Percentiles rank a stretch among this genome's conserved stretches.
These are phyloP conservation scores for Nephrotoma guestfalica DNA, from an alignment of 2,888 invertebrate species.

Conservation along the genomic window DNA sequence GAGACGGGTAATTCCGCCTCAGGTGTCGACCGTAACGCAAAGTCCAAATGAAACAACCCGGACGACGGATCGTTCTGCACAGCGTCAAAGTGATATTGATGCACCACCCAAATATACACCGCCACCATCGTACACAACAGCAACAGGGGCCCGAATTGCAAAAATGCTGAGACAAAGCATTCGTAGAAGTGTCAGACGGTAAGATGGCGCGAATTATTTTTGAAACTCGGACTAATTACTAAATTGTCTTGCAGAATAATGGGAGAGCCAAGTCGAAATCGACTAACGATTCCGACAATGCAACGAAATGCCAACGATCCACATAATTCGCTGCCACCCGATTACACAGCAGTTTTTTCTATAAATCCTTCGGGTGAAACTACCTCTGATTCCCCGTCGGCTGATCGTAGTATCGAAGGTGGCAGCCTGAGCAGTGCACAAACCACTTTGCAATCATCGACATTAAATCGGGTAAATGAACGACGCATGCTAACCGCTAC, in stretches of 20 bases:
- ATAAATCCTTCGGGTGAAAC: background rate
- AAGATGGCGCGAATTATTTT: slow-evolving; percentile 10
- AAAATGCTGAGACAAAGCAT: slow-evolving; percentile 62
- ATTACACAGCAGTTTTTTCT: background rate
- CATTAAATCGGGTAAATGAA: slow-evolving; percentile 1
- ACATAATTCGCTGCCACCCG: background rate
- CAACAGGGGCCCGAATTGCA: slow-evolving; percentile 71
- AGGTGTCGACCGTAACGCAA: slow-evolving; percentile 14
- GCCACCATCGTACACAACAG: slow-evolving; percentile 83
- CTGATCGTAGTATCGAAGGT: slow-evolving; percentile 14
- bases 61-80: slow-evolving; percentile 14
- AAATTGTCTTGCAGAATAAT: slow-evolving; percentile 11
- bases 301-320: slow-evolving; percentile 13
- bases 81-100: slow-evolving; percentile 36
- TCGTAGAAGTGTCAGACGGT: slow-evolving; percentile 58
- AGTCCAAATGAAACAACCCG: slow-evolving; percentile 10
- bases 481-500: slow-evolving; percentile 21
- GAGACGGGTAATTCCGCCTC: slow-evolving; percentile 15
- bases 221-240: background rate
- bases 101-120: slow-evolving; percentile 89
- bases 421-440: slow-evolving; percentile 15
- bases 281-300: slow-evolving; percentile 12
- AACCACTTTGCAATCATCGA: slow-evolving; percentile 17
- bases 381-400: background rate
- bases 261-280: slow-evolving; percentile 13